Evolutionary conservation across 2,113 vertebrate species (phyloP), one percentile per base, ranked within the genome.

Genomic region (Siniperca knerii): DNA sequence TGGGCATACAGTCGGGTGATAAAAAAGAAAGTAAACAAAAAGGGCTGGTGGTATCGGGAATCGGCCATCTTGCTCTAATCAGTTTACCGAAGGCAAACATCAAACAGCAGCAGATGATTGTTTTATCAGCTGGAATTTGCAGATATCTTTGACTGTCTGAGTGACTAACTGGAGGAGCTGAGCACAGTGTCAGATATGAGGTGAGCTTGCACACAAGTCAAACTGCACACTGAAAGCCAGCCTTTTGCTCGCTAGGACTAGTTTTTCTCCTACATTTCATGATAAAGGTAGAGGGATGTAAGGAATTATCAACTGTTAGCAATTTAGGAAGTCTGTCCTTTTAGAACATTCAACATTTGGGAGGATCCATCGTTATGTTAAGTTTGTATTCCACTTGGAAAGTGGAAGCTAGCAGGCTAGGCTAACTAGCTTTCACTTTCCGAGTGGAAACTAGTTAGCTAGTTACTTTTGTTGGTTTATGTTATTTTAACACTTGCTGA

Each of bases 51-150:
- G 80, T 94, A 93, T 93, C 91, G 70, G 7, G 15, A 65, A 52
- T 79, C 72, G 65, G 62, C 84, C 84, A 70, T 92, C 90, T 93
- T 92, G 89, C 89, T 92, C 86, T 91, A 93, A 95, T 95, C 94
- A 92, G 87, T 87, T 93, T 82, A 89, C 80, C 80, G 77, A 90
- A 86, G 75, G 77, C 89, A 86, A 92, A 95, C 93, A 93, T 94
- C 91, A 94, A 94, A 94, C 77, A 50, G 87, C 87, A 82, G 90
- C 84, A 79, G 85, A 87, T 90, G 94, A 95, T 93, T 89, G 92
- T 89, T 95, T 94, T 95, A 95, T 96, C 95, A 90, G 92, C 91
- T 91, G 95, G 91, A 94, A 93, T 94, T 92, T 33, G 72, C 66
- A 79, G 92, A 93, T 95, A 94, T 90, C 89, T 79, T 60, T 18